These are phyloP conservation scores for Macquaria ambigua DNA, from an alignment of 2,113 vertebrate genomes.

Conservation along the genomic window DNA sequence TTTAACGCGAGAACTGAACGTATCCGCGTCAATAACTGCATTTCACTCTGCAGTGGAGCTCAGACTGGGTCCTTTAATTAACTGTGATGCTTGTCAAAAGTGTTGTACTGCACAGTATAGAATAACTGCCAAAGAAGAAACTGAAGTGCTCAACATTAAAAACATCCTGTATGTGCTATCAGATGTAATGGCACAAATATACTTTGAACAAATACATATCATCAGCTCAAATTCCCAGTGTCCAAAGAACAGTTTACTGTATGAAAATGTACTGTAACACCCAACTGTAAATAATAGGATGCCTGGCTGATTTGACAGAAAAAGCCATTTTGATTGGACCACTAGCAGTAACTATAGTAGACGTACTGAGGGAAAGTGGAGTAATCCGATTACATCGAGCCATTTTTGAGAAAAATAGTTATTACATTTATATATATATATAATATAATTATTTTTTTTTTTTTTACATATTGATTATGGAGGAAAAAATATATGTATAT, in stretches of 20 bases:
- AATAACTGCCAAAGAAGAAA: neutral
- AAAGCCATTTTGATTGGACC: neutral
- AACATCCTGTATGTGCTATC: neutral
- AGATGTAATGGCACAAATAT: neutral
- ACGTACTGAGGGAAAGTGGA: neutral
- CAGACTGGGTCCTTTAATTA: neutral
- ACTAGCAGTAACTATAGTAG: neutral
- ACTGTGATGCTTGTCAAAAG: neutral
- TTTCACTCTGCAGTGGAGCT: neutral
- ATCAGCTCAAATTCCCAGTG: neutral
- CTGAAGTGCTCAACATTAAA: neutral
- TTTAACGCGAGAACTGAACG: neutral
- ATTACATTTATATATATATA: neutral
- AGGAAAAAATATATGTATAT: neutral
- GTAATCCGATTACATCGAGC: neutral
- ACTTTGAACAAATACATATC: neutral
- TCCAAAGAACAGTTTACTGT: neutral
- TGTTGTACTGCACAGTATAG: neutral
- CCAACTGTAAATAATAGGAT: neutral
- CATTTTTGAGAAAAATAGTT: neutral
- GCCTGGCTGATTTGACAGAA: neutral
- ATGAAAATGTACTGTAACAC: neutral
- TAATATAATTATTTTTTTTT: too few species aligned
- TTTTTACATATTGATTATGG: neutral
- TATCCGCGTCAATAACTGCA: neutral